phyloP scores from a whole-genome alignment of 2,888 invertebrate species.

The Hofmannophila pseudospretella region DNA sequence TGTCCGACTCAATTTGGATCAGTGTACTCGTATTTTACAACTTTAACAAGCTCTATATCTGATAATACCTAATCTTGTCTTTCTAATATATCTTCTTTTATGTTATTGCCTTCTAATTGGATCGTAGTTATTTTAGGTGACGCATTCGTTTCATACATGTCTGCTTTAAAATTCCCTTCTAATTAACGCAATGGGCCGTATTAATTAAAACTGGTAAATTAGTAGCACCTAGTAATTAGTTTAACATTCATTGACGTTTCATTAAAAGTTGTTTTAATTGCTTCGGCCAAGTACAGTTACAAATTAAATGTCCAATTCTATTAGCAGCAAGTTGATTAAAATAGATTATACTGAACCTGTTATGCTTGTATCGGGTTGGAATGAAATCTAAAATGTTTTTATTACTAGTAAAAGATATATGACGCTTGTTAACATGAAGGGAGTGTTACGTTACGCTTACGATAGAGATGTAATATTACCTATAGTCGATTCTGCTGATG shows the following conservation, averaged over 20 bases:
- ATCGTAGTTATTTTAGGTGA: conserved; percentile 18
- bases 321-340: conserved; percentile 27
- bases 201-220: conserved; percentile 41
- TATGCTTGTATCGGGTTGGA: conserved; percentile 30
- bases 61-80: conserved; percentile 21
- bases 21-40: conserved; percentile 47
- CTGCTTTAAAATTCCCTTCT: conserved; percentile 16
- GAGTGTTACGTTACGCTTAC: conserved; percentile 38
- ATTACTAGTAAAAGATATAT: conserved; percentile 50
- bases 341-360: conserved; percentile 26
- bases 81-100: conserved; percentile 2
- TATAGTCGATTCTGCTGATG: conserved; percentile 54
- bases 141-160: conserved; percentile 9
- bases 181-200: conserved; percentile 29
- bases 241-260: conserved; percentile 41
- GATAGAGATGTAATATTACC: conserved; percentile 45
- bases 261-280: conserved; percentile 46
- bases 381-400: conserved; percentile 50
- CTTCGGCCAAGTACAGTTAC: conserved; percentile 38
- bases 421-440: conserved; percentile 39
- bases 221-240: conserved; percentile 42
- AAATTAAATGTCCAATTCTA: conserved; percentile 39
- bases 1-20: conserved; percentile 71
- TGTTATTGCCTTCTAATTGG: conserved; percentile 28
- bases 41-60: conserved; percentile 23